Percentiles rank a stretch among this genome's conserved stretches.
These are phyloP conservation scores for Rhopalosiphum nymphaeae DNA, from an alignment of 2,888 invertebrate genomes.

Conservation along the genomic window DNA sequence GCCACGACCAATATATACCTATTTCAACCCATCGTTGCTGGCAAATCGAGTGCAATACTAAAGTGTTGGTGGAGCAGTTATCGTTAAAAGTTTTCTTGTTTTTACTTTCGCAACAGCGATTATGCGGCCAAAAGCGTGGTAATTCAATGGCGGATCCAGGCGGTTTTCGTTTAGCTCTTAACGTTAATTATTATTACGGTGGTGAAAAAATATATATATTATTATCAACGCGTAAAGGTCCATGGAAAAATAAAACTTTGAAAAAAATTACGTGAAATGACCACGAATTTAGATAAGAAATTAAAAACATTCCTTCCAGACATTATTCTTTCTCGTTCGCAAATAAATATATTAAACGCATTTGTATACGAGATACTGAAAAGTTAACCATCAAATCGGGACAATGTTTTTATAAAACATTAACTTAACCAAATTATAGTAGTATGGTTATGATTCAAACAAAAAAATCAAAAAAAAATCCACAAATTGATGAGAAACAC, in stretches of 20 bases:
- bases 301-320: neutral
- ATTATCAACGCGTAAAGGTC: neutral
- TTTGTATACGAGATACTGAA: neutral
- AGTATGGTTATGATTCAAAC: neutral
- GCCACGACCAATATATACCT: neutral
- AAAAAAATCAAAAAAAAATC: neutral
- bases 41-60: slow-evolving; percentile 42
- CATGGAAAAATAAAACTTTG: neutral
- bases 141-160: neutral
- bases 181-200: slow-evolving; percentile 39
- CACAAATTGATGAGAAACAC: neutral
- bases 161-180: neutral
- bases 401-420: neutral
- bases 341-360: neutral
- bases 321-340: neutral
- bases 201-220: neutral
- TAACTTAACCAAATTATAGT: neutral
- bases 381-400: neutral
- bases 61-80: slow-evolving; percentile 38
- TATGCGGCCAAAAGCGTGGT: slow-evolving; percentile 36
- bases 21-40: slow-evolving; percentile 9
- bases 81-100: slow-evolving; percentile 64
- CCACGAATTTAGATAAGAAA: neutral
- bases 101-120: slow-evolving; percentile 54
- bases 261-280: neutral